Evolutionary conservation across 1,140 invertebrate genomes (phyloP), one percentile per base, ranked within the genome.

Genomic region (Nixonia krombeini): DNA sequence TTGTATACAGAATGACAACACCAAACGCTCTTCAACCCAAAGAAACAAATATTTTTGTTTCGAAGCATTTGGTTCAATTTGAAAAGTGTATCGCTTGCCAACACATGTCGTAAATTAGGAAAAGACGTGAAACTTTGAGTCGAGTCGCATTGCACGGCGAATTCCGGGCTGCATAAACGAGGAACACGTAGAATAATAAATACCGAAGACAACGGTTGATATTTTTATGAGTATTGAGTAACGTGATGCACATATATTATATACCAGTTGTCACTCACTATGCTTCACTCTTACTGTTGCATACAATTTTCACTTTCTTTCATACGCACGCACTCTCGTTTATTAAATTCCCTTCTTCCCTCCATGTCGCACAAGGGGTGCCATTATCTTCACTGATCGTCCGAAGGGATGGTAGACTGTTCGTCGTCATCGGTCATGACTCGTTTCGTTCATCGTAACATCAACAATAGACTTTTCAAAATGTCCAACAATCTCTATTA

Each of bases 401-500:
- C 29, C n/a, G n/a, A n/a, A n/a, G n/a, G n/a, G n/a, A n/a, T n/a
- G 29, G 8, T 35, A 38, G 26, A 13, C 31, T 62, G 10, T 41
- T 23, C n/a, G 28, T n/a, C 5, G 13, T 15, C 12, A 5, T 49
- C 31, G 38, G 10, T 16, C 25, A 4, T 12, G 4, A 44, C 29
- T 37, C 55, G 52, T 23, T 51, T 29, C 4, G 10, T 80, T 69
- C 59, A 71, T 74, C 62, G 59, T 80, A 83, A 84, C 81, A 83
- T 79, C 78, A 83, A 79, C 77, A 82, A 84, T 85, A 84, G 77
- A 84, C 81, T 84, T 82, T 83, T 78, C 53, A 83, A 84, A 82
- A 85, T 78, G 79, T 83, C 78, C 82, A 85, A 85, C 83, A 85
- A 85, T 79, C 74, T 75, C 70, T 79, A 80, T 75, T 78, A 81